phyloP scores from a whole-genome alignment of 2,888 invertebrate species.

The Anarsia innoxiella region DNA sequence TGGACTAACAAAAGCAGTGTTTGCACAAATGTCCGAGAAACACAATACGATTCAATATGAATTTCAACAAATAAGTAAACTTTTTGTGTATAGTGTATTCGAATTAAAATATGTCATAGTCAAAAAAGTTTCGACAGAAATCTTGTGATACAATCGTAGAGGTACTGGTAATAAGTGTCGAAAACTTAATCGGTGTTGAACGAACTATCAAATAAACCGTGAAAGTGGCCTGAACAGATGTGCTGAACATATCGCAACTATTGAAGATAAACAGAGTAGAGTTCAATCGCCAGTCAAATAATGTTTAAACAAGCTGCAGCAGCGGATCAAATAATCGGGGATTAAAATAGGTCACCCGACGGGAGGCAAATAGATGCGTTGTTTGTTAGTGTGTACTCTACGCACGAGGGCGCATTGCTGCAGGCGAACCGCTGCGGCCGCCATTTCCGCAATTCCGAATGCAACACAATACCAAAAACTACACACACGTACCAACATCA shows the following conservation, averaged over 20 bases:
- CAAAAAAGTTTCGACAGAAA: no score
- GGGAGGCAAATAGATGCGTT: conserved; percentile 32
- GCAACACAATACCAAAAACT: no score
- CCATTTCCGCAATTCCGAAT: no score
- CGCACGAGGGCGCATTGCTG: no score
- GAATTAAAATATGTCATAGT: no score
- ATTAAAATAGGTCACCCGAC: conserved; percentile 47
- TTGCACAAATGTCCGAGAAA: conserved; percentile 25
- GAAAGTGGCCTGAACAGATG: conserved; percentile 33
- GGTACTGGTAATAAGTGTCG: background rate
- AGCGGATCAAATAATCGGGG: conserved; percentile 33
- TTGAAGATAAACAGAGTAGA: conserved; percentile 25
- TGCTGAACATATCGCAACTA: conserved; percentile 29
- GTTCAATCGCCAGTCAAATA: conserved; percentile 23
- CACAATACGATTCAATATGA: conserved; percentile 25
- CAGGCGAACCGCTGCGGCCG: no score
- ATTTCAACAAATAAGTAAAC: conserved; percentile 10
- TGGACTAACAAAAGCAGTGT: conserved; percentile 28
- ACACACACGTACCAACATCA: no score
- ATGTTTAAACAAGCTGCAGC: conserved; percentile 28
- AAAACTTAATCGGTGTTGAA: background rate
- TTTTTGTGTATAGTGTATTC: no score
- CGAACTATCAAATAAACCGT: conserved; percentile 30
- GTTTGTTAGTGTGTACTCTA: background rate
- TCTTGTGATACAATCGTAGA: no score